phyloP scores from a whole-genome alignment of 2,888 invertebrate genomes.

The Hedya salicella region DNA sequence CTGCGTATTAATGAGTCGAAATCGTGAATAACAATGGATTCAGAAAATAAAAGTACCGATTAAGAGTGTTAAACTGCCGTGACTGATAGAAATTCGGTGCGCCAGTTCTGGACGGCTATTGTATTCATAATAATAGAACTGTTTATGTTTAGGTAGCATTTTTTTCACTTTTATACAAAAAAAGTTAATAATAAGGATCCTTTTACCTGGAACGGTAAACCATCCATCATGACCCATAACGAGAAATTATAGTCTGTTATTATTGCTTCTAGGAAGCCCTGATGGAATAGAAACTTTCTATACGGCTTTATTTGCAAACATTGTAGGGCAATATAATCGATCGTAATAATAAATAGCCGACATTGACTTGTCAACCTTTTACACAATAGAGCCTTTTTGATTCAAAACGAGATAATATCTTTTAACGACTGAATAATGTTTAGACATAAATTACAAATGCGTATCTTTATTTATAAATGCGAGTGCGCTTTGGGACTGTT shows the following conservation, averaged over 20 bases:
- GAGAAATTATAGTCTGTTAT: conserved; percentile 72
- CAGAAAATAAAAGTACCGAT: conserved; percentile 77
- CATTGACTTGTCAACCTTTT: conserved; percentile 57
- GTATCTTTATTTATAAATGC: conserved; percentile 56
- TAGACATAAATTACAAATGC: conserved; percentile 47
- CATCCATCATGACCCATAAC: conserved; percentile 80
- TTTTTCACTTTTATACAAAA: conserved; percentile 62
- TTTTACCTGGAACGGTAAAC: conserved; percentile 72
- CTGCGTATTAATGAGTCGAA: conserved; percentile 79
- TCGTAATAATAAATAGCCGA: conserved; percentile 53
- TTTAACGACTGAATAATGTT: conserved; percentile 45
- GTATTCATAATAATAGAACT: conserved; percentile 74
- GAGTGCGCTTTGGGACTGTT: conserved; percentile 49
- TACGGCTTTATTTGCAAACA: conserved; percentile 79
- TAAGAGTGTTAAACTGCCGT: conserved; percentile 82
- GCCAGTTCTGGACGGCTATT: conserved; percentile 72
- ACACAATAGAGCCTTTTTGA: conserved; percentile 41
- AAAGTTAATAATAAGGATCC: conserved; percentile 62
- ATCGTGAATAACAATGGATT: conserved; percentile 76
- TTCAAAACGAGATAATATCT: conserved; percentile 42
- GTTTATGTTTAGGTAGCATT: conserved; percentile 79
- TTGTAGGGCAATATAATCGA: conserved; percentile 55
- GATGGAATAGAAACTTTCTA: conserved; percentile 60
- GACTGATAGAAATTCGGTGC: conserved; percentile 78
- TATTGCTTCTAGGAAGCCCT: conserved; percentile 68